Evolutionary conservation across 2,888 invertebrate genomes (phyloP).

Genomic region (Clostera curtula): DNA sequence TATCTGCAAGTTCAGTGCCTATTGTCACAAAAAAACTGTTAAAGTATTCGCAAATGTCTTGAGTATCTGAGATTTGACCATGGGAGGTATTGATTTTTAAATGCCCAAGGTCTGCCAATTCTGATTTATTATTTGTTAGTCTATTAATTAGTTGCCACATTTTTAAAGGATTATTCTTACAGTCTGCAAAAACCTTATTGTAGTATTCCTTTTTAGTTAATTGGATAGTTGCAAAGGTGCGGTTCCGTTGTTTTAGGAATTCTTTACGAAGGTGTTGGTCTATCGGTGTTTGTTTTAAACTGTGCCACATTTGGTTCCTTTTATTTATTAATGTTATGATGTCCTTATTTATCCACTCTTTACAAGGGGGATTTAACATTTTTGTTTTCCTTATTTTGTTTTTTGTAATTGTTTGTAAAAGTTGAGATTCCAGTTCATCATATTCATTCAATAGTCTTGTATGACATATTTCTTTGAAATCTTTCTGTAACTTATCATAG

Average conservation of each 20-base stretch:
- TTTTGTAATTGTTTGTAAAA: not conserved
- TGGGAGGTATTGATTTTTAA: not conserved
- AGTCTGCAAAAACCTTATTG: not conserved
- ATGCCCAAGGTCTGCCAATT: not conserved
- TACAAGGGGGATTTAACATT: too few species aligned
- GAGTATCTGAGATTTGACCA: not conserved
- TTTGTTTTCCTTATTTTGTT: too few species aligned
- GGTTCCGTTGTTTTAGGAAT: not conserved
- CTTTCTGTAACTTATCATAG: constrained; percentile 2
- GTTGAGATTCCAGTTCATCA: not conserved
- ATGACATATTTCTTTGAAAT: not conserved
- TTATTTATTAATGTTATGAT: too few species aligned
- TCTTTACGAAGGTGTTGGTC: not conserved
- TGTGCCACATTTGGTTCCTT: too few species aligned
- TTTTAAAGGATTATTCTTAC: not conserved
- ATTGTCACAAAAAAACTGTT: not conserved
- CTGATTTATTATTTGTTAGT: too few species aligned
- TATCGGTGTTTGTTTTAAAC: not conserved
- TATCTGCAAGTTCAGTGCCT: not conserved
- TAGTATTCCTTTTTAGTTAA: not conserved
- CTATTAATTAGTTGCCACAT: not conserved
- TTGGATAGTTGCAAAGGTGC: not conserved
- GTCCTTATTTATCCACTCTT: too few species aligned
- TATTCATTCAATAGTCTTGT: not conserved
- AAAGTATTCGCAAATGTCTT: not conserved